Base-by-base conservation (phyloP, 2,113 vertebrate species). In the Sterrhoptilus dennistouni region DNA sequence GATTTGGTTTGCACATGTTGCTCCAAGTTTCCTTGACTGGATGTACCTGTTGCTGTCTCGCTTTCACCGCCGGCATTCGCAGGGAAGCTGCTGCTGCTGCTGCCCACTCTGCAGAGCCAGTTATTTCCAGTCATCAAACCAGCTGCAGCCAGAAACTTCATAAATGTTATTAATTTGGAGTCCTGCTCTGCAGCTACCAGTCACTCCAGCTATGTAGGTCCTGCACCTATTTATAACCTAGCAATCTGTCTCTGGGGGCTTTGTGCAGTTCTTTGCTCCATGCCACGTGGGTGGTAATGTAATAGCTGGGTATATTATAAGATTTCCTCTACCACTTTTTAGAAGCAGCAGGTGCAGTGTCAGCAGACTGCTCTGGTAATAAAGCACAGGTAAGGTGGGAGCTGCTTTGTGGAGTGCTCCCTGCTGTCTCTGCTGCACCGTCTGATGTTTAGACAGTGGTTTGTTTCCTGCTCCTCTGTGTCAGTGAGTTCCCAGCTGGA, bases 221-320 rank as follows among this genome's bases (percentile, higher is more conserved):
- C 90, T 90, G 64, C 77, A 85, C 87, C 91, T 97, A 97, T 97
- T 97, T 97, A 97, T 96, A 97, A 94, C 92, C 71, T 23, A 8
- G 82, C 94, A 95, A 87, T 97, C 91, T 96, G 95, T 97, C 84
- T 27, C 84, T 94, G 84, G 84, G 83, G 89, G 74, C 96, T 97
- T 97, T 94, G 83, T 93, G 95, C 72, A 85, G 53, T 52, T 93
- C 94, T 97, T 81, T 75, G 87, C 95, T 94, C 65, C 12, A 2
- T 95, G 95, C 90, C 93, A 63, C 66, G 75, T 76, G 96, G 93
- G 92, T 79, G 97, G 96, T 96, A 97, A 97, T 93, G 90, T 70
- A 96, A 96, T 97, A 94, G 75, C 90, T 44, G 82, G 68, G 44
- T 74, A 65, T 96, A 94, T 96, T 78, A 96, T 97, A 95, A 97